These are phyloP conservation scores for Pseudomugil tenellus DNA, from an alignment of 2,797 vertebrate genomes.

Conservation along the genomic window DNA sequence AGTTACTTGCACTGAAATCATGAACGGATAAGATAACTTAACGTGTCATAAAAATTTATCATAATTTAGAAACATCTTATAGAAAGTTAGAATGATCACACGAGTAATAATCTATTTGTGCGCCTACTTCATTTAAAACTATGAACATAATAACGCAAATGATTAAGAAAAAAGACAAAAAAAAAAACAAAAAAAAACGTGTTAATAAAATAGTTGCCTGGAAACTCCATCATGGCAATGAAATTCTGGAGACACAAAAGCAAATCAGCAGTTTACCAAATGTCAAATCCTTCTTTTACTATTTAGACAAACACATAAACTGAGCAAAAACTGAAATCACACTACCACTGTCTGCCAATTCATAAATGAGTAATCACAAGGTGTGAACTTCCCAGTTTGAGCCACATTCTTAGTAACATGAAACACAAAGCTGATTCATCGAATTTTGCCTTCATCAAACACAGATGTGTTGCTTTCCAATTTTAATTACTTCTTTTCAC, in stretches of 20 bases:
- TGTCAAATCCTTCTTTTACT: conserved; percentile 11
- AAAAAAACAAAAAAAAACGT: not conserved
- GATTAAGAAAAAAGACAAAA: no score
- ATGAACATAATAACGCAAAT: not conserved
- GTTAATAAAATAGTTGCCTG: not conserved
- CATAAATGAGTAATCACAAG: conserved; percentile 23
- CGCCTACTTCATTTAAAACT: not conserved
- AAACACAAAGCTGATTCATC: conserved; percentile 10
- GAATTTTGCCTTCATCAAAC: conserved; percentile 1
- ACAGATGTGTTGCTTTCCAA: not conserved
- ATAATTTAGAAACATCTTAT: not conserved
- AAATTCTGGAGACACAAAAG: not conserved
- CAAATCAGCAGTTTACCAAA: conserved; percentile 10
- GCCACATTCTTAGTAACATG: conserved; percentile 6
- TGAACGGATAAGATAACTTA: not conserved
- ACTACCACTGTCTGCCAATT: conserved; percentile 21
- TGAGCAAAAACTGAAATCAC: conserved; percentile 30
- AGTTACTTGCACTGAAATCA: not conserved
- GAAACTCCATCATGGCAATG: not conserved
- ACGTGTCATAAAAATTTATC: not conserved
- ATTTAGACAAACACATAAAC: not conserved
- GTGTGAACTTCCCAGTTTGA: conserved; percentile 15
- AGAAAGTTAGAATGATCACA: not conserved
- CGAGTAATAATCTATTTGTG: not conserved
- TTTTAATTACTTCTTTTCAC: not conserved